Base-by-base conservation (phyloP, 2,888 invertebrate species). In the Fabriciana adippe region DNA sequence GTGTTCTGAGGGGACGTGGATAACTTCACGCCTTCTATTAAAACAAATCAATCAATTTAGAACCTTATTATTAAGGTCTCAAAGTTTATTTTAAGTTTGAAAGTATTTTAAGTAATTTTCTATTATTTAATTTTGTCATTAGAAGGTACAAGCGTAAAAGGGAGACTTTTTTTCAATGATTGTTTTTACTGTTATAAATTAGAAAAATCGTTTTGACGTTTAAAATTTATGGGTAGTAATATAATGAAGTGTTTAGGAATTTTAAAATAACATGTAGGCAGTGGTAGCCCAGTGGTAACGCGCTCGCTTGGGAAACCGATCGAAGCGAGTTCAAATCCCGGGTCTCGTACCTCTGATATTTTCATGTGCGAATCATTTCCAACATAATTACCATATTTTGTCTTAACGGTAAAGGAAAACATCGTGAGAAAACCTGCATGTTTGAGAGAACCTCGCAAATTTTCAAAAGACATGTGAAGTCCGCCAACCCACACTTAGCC, bases 1-100 rank as follows among this genome's bases (percentile, higher is more conserved):
- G 76, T 75, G 76, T 76, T 71, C 76, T 69, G 74, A 74, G 72
- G 75, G 73, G 73, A 47, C 63, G 70, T 69, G 69, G 69, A 73
- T 66, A 68, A 70, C 67, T 72, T 72, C 57, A 68, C 68, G 72
- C 70, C 68, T 68, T 65, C n/a, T 18, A 68, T 73, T 68, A 61
- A 54, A 57, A 18, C 13, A 18, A n/a, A 54, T 31, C 60, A 65
- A 53, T 53, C 11, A 5, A 69, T 67, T 68, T 66, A 14, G n/a
- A 16, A 47, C 66, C 51, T 61, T 71, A 66, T 53, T 6, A 0
- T 11, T 51, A 5, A 6, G 0, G 13, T 1, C 6, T 41, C 16
- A 69, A 51, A 56, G 45, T 35, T 63, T 18, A 15, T 35, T 67
- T 55, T 41, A 11, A 0, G 1, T 8, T 41, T 41, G 35, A 2